Conservation (phyloP, 1,140 invertebrate genomes). For the Pissodes strobi region DNA sequence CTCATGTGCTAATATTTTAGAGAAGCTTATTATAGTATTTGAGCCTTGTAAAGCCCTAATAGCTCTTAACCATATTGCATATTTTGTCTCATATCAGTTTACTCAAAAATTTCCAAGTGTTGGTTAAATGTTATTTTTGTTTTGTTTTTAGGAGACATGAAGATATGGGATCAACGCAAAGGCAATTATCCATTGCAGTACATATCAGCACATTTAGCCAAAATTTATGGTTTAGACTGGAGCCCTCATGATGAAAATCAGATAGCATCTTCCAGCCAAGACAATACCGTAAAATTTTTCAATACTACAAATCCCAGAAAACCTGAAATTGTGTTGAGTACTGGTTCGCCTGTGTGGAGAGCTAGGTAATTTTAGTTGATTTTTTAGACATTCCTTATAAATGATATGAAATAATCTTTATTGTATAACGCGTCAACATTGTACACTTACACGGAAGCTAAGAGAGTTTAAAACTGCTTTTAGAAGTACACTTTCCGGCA, state of each 20-base stretch:
- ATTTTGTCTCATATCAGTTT: too few relatives aligned
- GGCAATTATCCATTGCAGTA: slow-evolving; percentile 85
- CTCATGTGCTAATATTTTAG: too few relatives aligned
- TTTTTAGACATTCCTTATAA: slow-evolving; percentile 51
- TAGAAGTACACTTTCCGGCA: too few relatives aligned
- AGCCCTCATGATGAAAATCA: slow-evolving; percentile 83
- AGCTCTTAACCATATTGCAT: too few relatives aligned
- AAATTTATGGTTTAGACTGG: slow-evolving; percentile 94
- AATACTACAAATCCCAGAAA: slow-evolving; percentile 83
- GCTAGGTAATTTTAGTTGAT: slow-evolving; percentile 75
- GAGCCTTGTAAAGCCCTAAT: too few relatives aligned
- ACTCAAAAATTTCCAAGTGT: too few relatives aligned
- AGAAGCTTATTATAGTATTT: too few relatives aligned
- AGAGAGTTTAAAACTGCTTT: too few relatives aligned
- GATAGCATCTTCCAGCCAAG: slow-evolving; percentile 91
- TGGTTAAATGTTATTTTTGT: background rate
- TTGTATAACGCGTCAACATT: too few relatives aligned
- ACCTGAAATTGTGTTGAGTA: slow-evolving; percentile 80
- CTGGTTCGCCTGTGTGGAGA: slow-evolving; percentile 89
- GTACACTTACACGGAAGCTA: too few relatives aligned
- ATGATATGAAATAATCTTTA: too few relatives aligned
- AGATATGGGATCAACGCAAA: slow-evolving; percentile 94
- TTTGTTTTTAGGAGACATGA: slow-evolving; percentile 69
- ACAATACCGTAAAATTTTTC: slow-evolving; percentile 94
- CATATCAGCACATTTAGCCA: slow-evolving; percentile 89